These are phyloP conservation scores for Thalassoma bifasciatum DNA, from an alignment of 2,113 vertebrate genomes.

Conservation along the genomic window DNA sequence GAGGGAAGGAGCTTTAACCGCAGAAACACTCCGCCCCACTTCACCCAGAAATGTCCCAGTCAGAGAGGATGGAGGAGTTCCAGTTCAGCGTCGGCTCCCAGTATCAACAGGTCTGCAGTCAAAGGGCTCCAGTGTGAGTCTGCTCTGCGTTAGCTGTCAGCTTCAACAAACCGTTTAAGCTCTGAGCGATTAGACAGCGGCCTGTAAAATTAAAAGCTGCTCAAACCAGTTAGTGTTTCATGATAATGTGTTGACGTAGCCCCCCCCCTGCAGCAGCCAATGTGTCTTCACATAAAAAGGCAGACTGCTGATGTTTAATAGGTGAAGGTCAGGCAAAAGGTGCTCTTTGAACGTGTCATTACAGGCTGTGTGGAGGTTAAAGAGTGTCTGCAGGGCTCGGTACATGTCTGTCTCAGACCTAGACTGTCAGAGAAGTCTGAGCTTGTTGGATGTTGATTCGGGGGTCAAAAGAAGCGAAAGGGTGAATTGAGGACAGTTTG, in stretches of 20 bases:
- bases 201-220: slow-evolving; percentile 28
- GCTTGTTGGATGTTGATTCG: no score
- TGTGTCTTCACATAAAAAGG: slow-evolving; percentile 3
- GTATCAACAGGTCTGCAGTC: slow-evolving; percentile 6
- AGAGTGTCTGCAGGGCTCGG: slow-evolving; percentile 8
- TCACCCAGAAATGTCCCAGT: slow-evolving; percentile 6
- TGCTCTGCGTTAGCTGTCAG: slow-evolving; percentile 10
- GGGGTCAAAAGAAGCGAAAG: no score
- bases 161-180: not conserved
- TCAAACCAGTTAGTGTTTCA: not conserved
- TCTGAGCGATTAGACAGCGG: no score
- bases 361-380: slow-evolving; percentile 4
- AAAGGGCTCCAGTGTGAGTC: not conserved
- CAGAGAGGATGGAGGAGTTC: slow-evolving; percentile 1
- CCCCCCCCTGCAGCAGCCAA: not conserved
- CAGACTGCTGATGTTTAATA: slow-evolving; percentile 4
- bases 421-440: no score
- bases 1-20: slow-evolving; percentile 8
- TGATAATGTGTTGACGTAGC: not conserved
- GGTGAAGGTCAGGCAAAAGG: not conserved
- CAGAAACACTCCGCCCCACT: slow-evolving; percentile 15
- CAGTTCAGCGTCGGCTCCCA: slow-evolving; percentile 17
- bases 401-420: not conserved
- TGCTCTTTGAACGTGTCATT: not conserved
- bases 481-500: not conserved